Evolutionary conservation across 2,888 invertebrate species (phyloP).

Genomic region (Oscheius sp.): DNA sequence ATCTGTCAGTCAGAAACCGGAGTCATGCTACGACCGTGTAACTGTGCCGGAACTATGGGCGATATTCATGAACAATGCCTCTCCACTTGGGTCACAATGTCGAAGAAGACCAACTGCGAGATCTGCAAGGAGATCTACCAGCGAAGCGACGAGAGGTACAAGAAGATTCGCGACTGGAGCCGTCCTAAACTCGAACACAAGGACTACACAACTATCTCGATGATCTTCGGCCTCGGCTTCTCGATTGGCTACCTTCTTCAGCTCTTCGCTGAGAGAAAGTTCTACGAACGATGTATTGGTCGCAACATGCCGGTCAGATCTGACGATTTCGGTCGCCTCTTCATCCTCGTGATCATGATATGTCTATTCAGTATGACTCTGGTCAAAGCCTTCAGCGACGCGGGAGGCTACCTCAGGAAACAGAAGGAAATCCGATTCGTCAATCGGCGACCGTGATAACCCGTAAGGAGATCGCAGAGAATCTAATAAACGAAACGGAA

Average conservation of each 20-base stretch:
- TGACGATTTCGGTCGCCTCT: slow-evolving; percentile 16
- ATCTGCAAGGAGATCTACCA: slow-evolving; percentile 63
- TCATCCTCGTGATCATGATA: not conserved
- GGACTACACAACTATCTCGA: not conserved
- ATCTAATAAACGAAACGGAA: not conserved
- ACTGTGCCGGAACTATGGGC: slow-evolving; percentile 67
- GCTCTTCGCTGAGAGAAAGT: slow-evolving; percentile 18
- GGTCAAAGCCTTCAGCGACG: not conserved
- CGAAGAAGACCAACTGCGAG: slow-evolving; percentile 62
- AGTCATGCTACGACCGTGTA: slow-evolving; percentile 65
- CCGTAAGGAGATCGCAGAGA: too few species aligned
- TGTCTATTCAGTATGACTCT: not conserved
- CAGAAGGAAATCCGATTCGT: slow-evolving; percentile 33
- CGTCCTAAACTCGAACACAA: slow-evolving; percentile 41
- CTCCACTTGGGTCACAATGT: slow-evolving; percentile 60
- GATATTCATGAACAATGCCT: slow-evolving; percentile 65
- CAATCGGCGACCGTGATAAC: not conserved
- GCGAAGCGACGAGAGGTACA: slow-evolving; percentile 51
- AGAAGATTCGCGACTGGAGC: slow-evolving; percentile 55
- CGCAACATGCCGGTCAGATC: not conserved
- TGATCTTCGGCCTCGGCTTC: not conserved
- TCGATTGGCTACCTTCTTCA: slow-evolving; percentile 1
- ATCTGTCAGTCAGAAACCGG: slow-evolving; percentile 69
- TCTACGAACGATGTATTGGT: not conserved
- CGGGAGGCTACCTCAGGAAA: slow-evolving; percentile 6